Conservation (phyloP, 2,888 invertebrate genomes). For the Cremastinae sp. region DNA sequence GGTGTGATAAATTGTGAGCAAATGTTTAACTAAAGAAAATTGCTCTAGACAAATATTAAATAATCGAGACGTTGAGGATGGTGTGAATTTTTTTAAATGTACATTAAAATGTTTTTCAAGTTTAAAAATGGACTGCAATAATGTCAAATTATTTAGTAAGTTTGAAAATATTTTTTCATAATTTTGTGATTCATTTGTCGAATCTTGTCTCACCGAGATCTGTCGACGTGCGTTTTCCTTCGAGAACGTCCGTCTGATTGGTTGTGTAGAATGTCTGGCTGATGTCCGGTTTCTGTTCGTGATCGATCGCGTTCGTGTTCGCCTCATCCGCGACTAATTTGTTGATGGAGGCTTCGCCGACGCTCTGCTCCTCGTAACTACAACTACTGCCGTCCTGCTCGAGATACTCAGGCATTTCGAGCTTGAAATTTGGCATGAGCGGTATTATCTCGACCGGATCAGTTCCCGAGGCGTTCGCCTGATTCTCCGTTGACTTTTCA, state of each 20-base stretch:
- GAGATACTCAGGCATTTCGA: slow-evolving; percentile 83
- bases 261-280: slow-evolving; percentile 78
- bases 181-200: too few species aligned
- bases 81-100: too few species aligned
- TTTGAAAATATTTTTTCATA: too few species aligned
- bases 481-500: slow-evolving; percentile 71
- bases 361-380: slow-evolving; percentile 78
- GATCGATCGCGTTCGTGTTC: slow-evolving; percentile 72
- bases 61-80: too few species aligned
- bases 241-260: slow-evolving; percentile 75
- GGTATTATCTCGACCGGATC: slow-evolving; percentile 80
- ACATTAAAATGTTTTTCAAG: too few species aligned
- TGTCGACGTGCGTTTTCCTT: slow-evolving; percentile 72
- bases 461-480: slow-evolving; percentile 67
- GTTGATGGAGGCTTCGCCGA: slow-evolving; percentile 73
- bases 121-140: too few species aligned
- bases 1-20: too few species aligned
- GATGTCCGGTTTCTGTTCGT: slow-evolving; percentile 78
- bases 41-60: too few species aligned
- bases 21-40: too few species aligned
- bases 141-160: too few species aligned
- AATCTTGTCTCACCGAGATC: slow-evolving; percentile 74
- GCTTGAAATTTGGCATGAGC: slow-evolving; percentile 81
- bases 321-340: slow-evolving; percentile 75
- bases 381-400: slow-evolving; percentile 80